Evolutionary conservation across 2,797 vertebrate species (phyloP), one percentile per base, ranked within the genome.

Genomic region (Sternarchorhynchus goeldii): DNA sequence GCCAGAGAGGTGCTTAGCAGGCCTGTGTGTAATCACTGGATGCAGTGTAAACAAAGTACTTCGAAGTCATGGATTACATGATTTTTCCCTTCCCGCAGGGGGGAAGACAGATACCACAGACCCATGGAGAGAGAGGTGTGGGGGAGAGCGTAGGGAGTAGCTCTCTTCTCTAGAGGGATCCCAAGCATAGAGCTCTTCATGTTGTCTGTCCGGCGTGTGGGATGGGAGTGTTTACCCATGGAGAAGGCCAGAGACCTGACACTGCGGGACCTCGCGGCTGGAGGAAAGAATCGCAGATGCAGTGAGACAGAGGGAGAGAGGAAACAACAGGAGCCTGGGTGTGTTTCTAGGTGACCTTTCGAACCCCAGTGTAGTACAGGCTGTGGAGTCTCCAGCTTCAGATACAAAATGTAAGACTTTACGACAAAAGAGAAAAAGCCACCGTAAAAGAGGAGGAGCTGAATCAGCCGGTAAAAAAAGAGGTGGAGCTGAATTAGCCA

Each of bases 241-340:
- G 70, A 57, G 34, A 36, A 74, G 78, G 66, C 76, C 18, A 17
- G 20, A 62, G 20, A 78, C 69, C 74, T 59, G 65, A 76, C 29
- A 57, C 84, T 78, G 59, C 45, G 58, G 73, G 50, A 62, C 81
- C 65, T 78, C 75, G 71, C 87, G 70, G 79, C 83, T 41, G 65
- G 84, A 90, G 88, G 82, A 91, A 92, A 91, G 91, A 91, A 83
- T 88, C 80, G 90, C 80, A 68, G 78, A 50, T 5, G 31, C 12
- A 34, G 75, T 12, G 45, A 50, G 45, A 50, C 10, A 50, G 45
- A 50, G 45, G 14, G 45, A 50, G 45, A 50, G 45, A 25, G 25
- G 25, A 10, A 41, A 41, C 39, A 6, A 41, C 39, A 6, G 10
- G 45, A 50, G 45, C 45, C 2, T 25, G 3, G 45, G 45, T 50